Percentiles rank a stretch among this genome's conserved stretches.
phyloP scores from a whole-genome alignment of 64 coral and sea anemone genomes.

The Montipora efflorescens region DNA sequence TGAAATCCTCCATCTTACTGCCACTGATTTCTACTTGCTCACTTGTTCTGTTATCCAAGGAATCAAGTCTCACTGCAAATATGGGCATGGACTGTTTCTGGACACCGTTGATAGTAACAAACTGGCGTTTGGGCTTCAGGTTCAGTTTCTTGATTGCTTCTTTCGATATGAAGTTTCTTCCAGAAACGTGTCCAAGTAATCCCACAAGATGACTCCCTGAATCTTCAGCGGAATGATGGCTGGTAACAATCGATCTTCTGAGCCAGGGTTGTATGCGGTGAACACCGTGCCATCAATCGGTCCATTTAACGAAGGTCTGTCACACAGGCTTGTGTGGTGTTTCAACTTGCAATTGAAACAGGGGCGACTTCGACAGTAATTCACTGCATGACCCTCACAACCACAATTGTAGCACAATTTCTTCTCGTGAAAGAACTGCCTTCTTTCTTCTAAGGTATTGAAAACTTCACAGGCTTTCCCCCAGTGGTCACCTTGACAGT shows the following conservation, averaged over 20 bases:
- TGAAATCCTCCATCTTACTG: slow-evolving; percentile 26
- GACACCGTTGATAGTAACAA: slow-evolving; percentile 63
- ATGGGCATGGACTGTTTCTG: slow-evolving; percentile 68
- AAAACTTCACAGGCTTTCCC: slow-evolving; percentile 34
- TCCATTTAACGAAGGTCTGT: slow-evolving; percentile 32
- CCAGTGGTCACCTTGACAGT: slow-evolving; percentile 59
- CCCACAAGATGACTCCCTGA: slow-evolving; percentile 52
- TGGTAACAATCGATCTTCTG: slow-evolving; percentile 53
- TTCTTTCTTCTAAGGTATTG: slow-evolving; percentile 69
- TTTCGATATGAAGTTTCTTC: slow-evolving; percentile 75
- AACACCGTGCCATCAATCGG: background rate
- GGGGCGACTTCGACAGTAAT: slow-evolving; percentile 41
- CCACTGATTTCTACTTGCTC: slow-evolving; percentile 33
- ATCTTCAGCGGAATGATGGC: slow-evolving; percentile 62
- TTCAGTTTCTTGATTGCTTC: slow-evolving; percentile 47
- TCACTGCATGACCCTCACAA: slow-evolving; percentile 51
- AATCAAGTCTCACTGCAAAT: slow-evolving; percentile 55
- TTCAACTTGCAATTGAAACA: slow-evolving; percentile 72
- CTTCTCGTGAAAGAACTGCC: slow-evolving; percentile 42
- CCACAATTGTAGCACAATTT: slow-evolving; percentile 66
- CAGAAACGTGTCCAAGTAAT: slow-evolving; percentile 74
- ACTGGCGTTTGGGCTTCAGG: slow-evolving; percentile 7
- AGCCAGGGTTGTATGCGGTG: slow-evolving; percentile 52
- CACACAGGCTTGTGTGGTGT: slow-evolving; percentile 73
- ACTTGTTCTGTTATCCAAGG: background rate